Evolutionary conservation across 2,797 vertebrate genomes (phyloP).

Genomic region (Poecilia velifera): DNA sequence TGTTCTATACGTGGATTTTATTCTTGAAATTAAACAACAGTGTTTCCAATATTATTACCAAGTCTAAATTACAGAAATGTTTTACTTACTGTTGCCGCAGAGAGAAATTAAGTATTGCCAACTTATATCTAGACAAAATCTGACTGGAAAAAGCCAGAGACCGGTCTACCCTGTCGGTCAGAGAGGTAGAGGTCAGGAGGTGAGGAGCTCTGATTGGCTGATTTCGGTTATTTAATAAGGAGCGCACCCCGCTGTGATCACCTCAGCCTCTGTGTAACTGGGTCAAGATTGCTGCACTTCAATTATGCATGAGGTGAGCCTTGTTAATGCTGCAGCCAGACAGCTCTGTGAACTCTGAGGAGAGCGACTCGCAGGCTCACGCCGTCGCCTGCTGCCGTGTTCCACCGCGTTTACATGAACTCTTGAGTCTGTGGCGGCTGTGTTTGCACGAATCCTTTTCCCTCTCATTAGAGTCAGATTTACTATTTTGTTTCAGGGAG

Average conservation of each 20-base stretch:
- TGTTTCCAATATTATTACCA: too few species aligned
- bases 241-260: slow-evolving; percentile 31
- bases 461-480: background rate
- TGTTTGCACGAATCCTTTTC: background rate
- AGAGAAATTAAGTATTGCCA: background rate
- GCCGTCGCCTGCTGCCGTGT: background rate
- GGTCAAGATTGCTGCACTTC: slow-evolving; percentile 48
- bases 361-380: background rate
- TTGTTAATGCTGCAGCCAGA: slow-evolving; percentile 20
- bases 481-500: background rate
- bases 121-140: background rate
- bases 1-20: background rate
- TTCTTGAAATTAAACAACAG: background rate
- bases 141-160: background rate
- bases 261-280: slow-evolving; percentile 38
- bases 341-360: background rate
- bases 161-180: background rate
- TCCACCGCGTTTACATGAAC: background rate
- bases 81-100: background rate
- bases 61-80: background rate
- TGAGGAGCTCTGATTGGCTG: slow-evolving; percentile 27
- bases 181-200: slow-evolving; percentile 19
- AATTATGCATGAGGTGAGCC: slow-evolving; percentile 43
- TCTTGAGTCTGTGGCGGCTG: background rate
- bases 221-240: slow-evolving; percentile 37